Evolutionary conservation across 2,113 vertebrate species (phyloP).

Genomic region (Crotalus horridus): DNA sequence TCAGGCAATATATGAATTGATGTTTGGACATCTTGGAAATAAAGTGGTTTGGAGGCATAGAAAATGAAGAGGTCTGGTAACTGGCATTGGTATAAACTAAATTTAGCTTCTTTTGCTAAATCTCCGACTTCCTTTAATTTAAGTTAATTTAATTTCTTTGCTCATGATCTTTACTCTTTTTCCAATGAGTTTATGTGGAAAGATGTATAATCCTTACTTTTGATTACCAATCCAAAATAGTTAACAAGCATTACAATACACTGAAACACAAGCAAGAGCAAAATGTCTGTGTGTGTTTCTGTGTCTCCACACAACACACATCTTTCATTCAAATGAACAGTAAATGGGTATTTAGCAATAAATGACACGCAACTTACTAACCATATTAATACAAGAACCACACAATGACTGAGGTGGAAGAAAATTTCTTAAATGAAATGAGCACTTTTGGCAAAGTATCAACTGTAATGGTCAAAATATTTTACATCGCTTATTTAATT

Average conservation of each 20-base stretch:
- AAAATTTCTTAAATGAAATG: conserved; percentile 34
- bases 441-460: not conserved
- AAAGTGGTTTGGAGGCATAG: too few species aligned
- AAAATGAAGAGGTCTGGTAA: too few species aligned
- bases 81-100: too few species aligned
- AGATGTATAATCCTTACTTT: too few species aligned
- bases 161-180: too few species aligned
- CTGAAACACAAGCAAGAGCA: not conserved
- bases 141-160: too few species aligned
- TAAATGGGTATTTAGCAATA: not conserved
- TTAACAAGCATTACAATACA: not conserved
- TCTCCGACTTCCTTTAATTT: too few species aligned
- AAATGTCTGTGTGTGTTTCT: too few species aligned
- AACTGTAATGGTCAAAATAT: conserved; percentile 51
- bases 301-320: not conserved
- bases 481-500: conserved; percentile 41
- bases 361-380: not conserved
- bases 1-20: not conserved
- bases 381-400: not conserved
- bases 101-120: too few species aligned
- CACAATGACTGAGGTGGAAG: not conserved
- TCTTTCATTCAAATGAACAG: not conserved
- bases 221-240: not conserved
- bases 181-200: too few species aligned
- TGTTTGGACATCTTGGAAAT: not conserved